These are phyloP conservation scores for Eulacestoma nigropectus DNA, from an alignment of 2,113 vertebrate species.

Conservation along the genomic window DNA sequence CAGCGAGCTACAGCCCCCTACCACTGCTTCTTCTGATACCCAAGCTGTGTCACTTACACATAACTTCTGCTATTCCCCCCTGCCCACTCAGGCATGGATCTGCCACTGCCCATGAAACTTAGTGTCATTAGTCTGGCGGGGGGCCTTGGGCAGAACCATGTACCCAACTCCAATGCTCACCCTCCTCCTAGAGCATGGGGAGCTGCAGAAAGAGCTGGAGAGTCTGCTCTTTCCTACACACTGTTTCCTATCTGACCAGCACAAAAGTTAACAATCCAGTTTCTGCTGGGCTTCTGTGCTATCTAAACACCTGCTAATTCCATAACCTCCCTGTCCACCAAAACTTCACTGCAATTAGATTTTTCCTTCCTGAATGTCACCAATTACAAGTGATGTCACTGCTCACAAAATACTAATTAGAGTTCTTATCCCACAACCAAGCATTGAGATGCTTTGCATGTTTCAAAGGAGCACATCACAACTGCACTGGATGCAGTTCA, in stretches of 20 bases:
- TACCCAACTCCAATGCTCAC: neutral
- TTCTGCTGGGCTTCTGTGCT: neutral
- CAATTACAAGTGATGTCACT: neutral
- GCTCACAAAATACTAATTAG: neutral
- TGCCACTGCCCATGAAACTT: neutral
- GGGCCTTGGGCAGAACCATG: neutral
- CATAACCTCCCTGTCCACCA: neutral
- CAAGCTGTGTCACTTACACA: neutral
- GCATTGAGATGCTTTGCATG: neutral
- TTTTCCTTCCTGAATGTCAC: neutral
- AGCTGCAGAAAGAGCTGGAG: neutral
- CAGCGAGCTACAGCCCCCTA: neutral
- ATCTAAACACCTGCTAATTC: neutral
- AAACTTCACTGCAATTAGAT: neutral
- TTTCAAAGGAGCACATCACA: neutral
- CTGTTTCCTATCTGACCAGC: neutral
- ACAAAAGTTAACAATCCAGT: neutral
- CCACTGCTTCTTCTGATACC: neutral
- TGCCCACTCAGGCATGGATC: neutral
- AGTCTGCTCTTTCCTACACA: neutral
- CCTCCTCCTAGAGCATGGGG: neutral
- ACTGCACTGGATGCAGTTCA: neutral
- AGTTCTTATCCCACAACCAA: neutral
- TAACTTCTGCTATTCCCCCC: neutral
- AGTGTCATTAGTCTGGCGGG: neutral